Base-by-base conservation (phyloP, 2,113 vertebrate genomes). In the Perccottus glenii region DNA sequence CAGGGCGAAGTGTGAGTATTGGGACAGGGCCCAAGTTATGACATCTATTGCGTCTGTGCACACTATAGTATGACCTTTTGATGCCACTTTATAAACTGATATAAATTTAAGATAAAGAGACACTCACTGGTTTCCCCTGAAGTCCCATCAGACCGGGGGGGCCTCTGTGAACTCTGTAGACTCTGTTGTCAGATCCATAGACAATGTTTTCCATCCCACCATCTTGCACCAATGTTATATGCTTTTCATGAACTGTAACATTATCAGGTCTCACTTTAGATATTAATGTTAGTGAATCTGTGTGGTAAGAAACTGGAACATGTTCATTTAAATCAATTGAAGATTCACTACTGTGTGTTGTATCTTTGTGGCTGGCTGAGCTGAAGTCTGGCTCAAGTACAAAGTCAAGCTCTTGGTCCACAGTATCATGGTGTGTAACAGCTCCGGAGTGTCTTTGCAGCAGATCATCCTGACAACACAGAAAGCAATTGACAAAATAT, bases 71-170 rank as follows among this genome's bases (percentile, higher is more conserved):
- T 27, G 19, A 27, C 19, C 19, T 27, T 27, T 27, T 27, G 19
- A 27, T 27, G 19, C 19, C 19, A 27, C 19, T 2, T 27, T 27
- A 27, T 27, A 27, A 27, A 9, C 2, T 38, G 14, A 40, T 36
- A 36, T 5, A 0, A 44, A 4, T 35, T 27, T 8, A 10, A 14
- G 9, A 10, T 44, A 14, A 50, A n/a, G 9, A 19, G 4, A 69
- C 38, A 84, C 94, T 93, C 84, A 95, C 94, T 48, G 77, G 92
- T 78, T 77, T 82, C 35, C 94, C 94, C 0, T 70, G 87, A 0
- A 80, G 88, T 15, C 94, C 94, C 0, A 73, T 60, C 55, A 81
- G 80, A 2, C 94, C 94, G 0, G 84, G 80, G 0, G 85, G 80
- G n/a, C 93, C 91, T 0, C 59, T 79, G 7, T 87, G 83, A 61